These are phyloP conservation scores for Synanthedon myopaeformis DNA, from an alignment of 2,888 invertebrate genomes.

Conservation along the genomic window DNA sequence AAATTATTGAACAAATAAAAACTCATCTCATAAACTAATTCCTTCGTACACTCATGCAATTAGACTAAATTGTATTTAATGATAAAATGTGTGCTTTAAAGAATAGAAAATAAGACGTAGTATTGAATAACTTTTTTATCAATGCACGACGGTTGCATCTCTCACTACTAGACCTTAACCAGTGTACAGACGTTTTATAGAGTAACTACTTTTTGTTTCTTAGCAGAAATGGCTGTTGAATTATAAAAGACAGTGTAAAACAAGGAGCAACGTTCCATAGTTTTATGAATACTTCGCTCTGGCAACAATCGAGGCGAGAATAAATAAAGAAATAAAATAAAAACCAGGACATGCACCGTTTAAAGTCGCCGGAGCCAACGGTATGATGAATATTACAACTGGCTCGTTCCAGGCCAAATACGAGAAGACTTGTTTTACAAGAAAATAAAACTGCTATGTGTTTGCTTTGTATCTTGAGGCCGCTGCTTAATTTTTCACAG, in stretches of 20 bases:
- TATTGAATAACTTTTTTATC: too few species aligned
- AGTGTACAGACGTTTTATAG: not conserved
- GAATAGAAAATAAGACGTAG: too few species aligned
- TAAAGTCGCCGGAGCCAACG: constrained; percentile 53
- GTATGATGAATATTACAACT: constrained; percentile 60
- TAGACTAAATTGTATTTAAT: too few species aligned
- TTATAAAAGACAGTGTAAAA: constrained; percentile 57
- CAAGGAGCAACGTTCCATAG: constrained; percentile 41
- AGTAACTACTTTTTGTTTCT: constrained; percentile 25
- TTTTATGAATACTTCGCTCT: constrained; percentile 53
- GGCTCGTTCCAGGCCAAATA: constrained; percentile 42
- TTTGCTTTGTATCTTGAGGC: constrained; percentile 2
- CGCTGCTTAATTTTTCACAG: not conserved
- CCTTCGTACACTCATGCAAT: too few species aligned
- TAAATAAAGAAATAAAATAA: constrained; percentile 44
- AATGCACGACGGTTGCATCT: too few species aligned
- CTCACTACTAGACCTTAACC: not conserved
- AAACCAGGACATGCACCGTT: constrained; percentile 48
- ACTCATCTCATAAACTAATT: too few species aligned
- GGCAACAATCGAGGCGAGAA: constrained; percentile 58
- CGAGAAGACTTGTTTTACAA: constrained; percentile 19
- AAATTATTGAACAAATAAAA: too few species aligned
- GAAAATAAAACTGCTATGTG: constrained; percentile 24
- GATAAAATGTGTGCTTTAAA: too few species aligned
- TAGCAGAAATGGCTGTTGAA: constrained; percentile 28